These are phyloP conservation scores for Zaprionus tsacasi DNA, from an alignment of 1,140 invertebrate genomes.

Conservation along the genomic window DNA sequence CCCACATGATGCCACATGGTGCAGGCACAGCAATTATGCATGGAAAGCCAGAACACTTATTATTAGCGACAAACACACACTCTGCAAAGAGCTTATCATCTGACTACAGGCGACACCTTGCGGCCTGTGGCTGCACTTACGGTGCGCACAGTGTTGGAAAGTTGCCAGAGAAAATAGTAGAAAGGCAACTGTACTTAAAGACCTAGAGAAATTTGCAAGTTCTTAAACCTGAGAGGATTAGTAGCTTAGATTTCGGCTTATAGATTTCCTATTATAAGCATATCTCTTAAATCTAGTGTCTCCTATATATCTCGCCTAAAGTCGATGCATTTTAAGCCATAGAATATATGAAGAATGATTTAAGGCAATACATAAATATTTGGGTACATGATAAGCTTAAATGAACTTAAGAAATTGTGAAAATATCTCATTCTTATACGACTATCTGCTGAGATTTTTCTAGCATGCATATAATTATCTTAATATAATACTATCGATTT, in stretches of 20 bases:
- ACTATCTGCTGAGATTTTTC: background rate
- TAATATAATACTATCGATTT: too few species aligned
- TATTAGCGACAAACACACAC: slow-evolving; percentile 21
- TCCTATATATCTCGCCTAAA: too few species aligned
- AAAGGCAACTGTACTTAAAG: background rate
- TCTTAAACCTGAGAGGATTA: too few species aligned
- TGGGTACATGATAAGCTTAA: background rate
- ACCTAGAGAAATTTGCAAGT: background rate
- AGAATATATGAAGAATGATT: too few species aligned
- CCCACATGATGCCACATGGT: background rate
- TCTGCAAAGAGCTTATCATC: slow-evolving; percentile 9
- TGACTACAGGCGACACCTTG: background rate
- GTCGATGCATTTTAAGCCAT: too few species aligned
- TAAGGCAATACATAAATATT: background rate
- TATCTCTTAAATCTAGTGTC: too few species aligned
- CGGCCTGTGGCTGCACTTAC: background rate
- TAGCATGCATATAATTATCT: background rate
- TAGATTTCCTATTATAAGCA: too few species aligned
- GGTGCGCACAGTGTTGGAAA: too few species aligned
- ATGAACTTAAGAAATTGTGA: background rate
- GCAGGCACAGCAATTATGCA: slow-evolving; percentile 22
- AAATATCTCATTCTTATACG: background rate
- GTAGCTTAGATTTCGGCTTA: too few species aligned
- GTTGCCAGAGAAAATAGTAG: background rate
- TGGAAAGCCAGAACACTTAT: background rate